Evolutionary conservation across 2,888 invertebrate genomes (phyloP), one percentile per base, ranked within the genome.

Genomic region (Cerastis leucographa): DNA sequence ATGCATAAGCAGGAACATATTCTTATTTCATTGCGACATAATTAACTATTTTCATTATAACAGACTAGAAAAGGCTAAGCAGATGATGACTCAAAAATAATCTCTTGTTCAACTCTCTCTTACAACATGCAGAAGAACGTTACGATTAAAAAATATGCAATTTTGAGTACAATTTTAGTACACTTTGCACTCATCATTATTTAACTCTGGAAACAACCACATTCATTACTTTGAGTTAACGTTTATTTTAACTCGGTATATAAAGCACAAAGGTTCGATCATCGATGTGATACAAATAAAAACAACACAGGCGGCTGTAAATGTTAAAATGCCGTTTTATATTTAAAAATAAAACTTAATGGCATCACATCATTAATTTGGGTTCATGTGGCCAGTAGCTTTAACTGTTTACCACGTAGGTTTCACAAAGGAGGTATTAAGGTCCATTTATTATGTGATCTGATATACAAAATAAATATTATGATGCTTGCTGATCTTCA

Each of bases 361-460:
- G 25, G 9, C 44, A 40, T 64, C 35, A 40, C 25, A 22, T 42
- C 4, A 46, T 29, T 65, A 3, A n/a, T 56, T 77, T 65, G 40
- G 7, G 9, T 9, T 40, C 7, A 3, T 64, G 35, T 56, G 35
- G 40, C 46, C 64, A 76, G 77, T 62, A 12, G 1, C 12, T 9
- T 4, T 51, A 3, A 11, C 29, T 6, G 29, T 61, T 40, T 42
- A 35, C 11, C 3, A 14, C 6, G 22, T 6, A 49, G 54, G 35
- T 54, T 76, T 44, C n/a, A 40, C 44, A 76, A 77, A 65, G 22
- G 17, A 65, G 25, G 12, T 62, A 17, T 51, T 17, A 73, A 9
- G 14, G 25, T 56, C 7, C 14, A n/a, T 54, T n/a, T n/a, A 25
- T 25, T 14, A 25, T 14, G n/a, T 12, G 12, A 54, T 19, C 49